A percentile compares a stretch with the other conserved stretches of the same genome.
Conservation (phyloP, 2,113 vertebrate species). For the Vireo altiloquus region DNA sequence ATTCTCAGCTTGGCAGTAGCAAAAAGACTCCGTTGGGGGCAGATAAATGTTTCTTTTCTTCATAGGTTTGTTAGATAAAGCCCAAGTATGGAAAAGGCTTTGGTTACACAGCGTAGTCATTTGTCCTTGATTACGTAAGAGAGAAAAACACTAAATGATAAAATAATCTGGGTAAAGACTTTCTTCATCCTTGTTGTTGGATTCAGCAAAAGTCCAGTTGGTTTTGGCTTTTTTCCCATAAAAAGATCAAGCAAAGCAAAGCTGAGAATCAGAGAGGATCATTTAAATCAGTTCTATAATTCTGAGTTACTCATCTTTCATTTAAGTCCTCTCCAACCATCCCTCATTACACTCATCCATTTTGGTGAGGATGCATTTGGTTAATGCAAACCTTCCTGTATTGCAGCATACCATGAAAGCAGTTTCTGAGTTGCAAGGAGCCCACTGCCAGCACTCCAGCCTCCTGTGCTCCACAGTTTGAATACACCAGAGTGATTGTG, state of each 20-base stretch:
- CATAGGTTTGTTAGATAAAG: neutral
- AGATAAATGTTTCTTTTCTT: neutral
- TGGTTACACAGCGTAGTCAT: neutral
- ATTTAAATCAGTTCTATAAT: neutral
- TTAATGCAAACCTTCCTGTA: neutral
- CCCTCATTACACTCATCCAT: neutral
- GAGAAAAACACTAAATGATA: neutral
- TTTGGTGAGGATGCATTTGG: neutral
- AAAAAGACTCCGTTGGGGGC: neutral
- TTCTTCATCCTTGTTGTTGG: neutral
- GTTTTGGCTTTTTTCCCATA: neutral
- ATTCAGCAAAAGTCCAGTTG: neutral
- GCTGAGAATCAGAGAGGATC: neutral
- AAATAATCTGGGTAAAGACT: neutral
- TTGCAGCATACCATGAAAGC: conserved; percentile 74
- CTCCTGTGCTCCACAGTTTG: conserved; percentile 66
- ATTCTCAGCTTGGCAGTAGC: neutral
- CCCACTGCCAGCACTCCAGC: conserved; percentile 73
- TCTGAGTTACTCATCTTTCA: neutral
- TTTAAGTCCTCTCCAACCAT: neutral
- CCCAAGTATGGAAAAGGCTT: neutral
- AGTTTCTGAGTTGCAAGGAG: conserved; percentile 78
- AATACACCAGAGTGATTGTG: conserved; percentile 81
- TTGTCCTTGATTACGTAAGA: neutral
- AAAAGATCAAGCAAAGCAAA: neutral